These are phyloP conservation scores for Pseudotriccus pelzelni DNA, from an alignment of 2,797 vertebrate species.

Conservation along the genomic window DNA sequence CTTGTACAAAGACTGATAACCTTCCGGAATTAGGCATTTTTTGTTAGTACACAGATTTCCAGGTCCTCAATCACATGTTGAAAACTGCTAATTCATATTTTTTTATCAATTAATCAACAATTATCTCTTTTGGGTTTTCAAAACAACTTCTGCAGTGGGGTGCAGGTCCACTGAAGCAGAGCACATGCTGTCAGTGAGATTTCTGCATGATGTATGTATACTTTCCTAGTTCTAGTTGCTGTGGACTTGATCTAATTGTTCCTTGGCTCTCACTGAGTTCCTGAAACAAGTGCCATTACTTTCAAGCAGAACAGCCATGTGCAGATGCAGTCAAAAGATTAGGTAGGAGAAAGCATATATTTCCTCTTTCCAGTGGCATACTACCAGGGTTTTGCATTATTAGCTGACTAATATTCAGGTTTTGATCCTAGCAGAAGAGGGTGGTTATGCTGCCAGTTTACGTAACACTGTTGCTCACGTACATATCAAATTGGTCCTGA, in stretches of 20 bases:
- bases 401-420: background rate
- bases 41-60: background rate
- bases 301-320: background rate
- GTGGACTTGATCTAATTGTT: background rate
- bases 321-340: background rate
- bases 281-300: background rate
- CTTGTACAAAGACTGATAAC: background rate
- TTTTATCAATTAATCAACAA: background rate
- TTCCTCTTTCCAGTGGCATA: background rate
- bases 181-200: background rate
- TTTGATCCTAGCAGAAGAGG: background rate
- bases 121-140: background rate
- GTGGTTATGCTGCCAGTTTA: background rate
- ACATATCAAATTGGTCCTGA: background rate
- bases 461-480: accelerated
- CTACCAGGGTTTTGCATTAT: background rate
- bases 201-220: background rate
- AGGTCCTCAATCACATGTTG: background rate
- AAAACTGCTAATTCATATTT: background rate
- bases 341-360: background rate
- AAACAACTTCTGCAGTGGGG: background rate
- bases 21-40: background rate
- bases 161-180: background rate
- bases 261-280: background rate
- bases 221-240: background rate